Evolutionary conservation across 2,888 invertebrate genomes (phyloP), one percentile per base, ranked within the genome.

Genomic region (Carpatolechia fugitivella): DNA sequence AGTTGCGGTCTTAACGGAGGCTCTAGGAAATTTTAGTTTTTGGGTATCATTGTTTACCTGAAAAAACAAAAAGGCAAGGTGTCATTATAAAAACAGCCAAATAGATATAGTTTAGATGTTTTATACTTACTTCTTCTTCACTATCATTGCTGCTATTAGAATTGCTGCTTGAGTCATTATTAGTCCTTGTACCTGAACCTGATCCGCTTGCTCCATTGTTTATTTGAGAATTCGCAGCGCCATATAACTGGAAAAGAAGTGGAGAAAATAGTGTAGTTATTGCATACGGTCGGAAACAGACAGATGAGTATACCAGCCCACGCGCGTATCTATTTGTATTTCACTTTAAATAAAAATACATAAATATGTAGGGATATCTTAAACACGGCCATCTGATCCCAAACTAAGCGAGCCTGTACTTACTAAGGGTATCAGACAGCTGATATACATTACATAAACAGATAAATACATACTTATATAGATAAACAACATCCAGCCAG

Each of bases 41-140:
- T 20, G 41, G 10, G 41, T 24, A 3, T 24, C 24, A 24, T 24
- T 24, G 24, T 4, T 24, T 24, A 24, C 24, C 24, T 24, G 24
- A 24, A n/a, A n/a, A 11, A 33, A 6, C 33, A 33, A 3, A 33
- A 3, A 33, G 3, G 33, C 24, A 30, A 18, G 10, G 29, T 29
- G 18, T 13, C 20, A 24, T 8, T 18, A n/a, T n/a, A n/a, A n/a
- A n/a, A n/a, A n/a, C n/a, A n/a, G n/a, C n/a, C n/a, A n/a, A n/a
- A n/a, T n/a, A n/a, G n/a, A n/a, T n/a, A n/a, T n/a, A n/a, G n/a
- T n/a, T n/a, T n/a, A n/a, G n/a, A n/a, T n/a, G n/a, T n/a, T n/a
- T n/a, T n/a, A n/a, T 8, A 44, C 18, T 16, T 50, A 63, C 59
- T 52, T 44, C 44, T 24, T 44, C 44, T 6, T 59, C 59, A 38